A percentile compares a stretch with the other conserved stretches of the same genome.
phyloP scores from a whole-genome alignment of 2,113 vertebrate genomes.

The Oxyruncus cristatus region DNA sequence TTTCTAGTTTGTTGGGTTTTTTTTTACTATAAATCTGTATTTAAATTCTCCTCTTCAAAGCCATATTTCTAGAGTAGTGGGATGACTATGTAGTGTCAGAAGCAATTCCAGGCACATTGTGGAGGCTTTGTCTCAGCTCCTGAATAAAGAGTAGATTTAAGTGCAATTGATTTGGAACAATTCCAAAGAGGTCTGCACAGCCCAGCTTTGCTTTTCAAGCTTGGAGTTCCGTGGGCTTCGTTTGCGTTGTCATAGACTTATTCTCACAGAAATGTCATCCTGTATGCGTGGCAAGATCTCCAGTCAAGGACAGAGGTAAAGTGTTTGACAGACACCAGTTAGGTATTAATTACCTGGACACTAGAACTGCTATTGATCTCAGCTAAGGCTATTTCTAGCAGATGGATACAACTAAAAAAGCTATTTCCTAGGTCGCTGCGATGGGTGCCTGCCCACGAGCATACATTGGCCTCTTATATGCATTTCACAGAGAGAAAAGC shows the following conservation, averaged over 20 bases:
- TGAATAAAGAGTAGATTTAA: too few species aligned
- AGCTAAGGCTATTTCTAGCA: not conserved
- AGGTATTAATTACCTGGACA: not conserved
- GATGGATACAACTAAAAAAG: not conserved
- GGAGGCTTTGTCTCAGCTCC: too few species aligned
- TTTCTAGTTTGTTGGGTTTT: too few species aligned
- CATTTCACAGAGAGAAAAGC: not conserved
- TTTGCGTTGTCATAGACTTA: not conserved
- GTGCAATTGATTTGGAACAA: not conserved
- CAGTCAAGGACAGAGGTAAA: not conserved
- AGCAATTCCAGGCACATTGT: too few species aligned
- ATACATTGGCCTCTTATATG: not conserved
- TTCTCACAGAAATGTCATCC: not conserved
- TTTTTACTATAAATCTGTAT: too few species aligned
- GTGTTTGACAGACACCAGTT: not conserved
- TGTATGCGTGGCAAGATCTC: not conserved
- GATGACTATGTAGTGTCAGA: too few species aligned
- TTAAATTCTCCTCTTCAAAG: too few species aligned
- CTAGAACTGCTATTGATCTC: not conserved
- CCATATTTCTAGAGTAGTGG: too few species aligned
- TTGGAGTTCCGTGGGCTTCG: not conserved
- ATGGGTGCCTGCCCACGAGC: not conserved
- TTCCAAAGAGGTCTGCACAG: not conserved
- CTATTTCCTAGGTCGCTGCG: not conserved
- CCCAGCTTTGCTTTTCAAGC: not conserved